These are phyloP conservation scores for Adelognathus sp. DNA, from an alignment of 2,888 invertebrate species.

Conservation along the genomic window DNA sequence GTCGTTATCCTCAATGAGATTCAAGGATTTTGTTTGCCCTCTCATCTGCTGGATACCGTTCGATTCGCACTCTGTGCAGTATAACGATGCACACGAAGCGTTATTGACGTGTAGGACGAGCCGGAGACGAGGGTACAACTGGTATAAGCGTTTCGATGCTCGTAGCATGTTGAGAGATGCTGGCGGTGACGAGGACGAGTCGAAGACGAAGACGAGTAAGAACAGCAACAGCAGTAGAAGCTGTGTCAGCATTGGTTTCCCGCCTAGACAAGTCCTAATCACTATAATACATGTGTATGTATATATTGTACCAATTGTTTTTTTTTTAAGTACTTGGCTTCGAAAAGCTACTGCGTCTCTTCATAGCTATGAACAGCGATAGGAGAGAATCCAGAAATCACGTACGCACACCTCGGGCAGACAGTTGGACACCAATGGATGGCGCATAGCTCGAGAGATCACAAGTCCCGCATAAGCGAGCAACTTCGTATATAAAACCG, in stretches of 20 bases:
- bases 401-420: conserved; percentile 47
- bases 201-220: neutral
- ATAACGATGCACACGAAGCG: conserved; percentile 25
- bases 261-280: conserved; percentile 4
- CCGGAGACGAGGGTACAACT: neutral
- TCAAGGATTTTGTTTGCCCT: conserved; percentile 34
- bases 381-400: conserved; percentile 33
- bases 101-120: conserved; percentile 24
- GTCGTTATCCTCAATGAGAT: neutral
- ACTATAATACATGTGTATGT: neutral
- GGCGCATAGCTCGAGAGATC: conserved; percentile 45
- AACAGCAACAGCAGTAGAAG: no score
- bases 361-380: neutral
- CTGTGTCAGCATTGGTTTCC: neutral
- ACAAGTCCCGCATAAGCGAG: conserved; percentile 28
- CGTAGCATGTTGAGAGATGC: neutral
- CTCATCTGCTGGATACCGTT: conserved; percentile 12
- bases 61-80: conserved; percentile 16
- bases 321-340: no score
- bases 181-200: conserved; percentile 6
- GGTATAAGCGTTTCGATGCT: neutral
- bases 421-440: conserved; percentile 54
- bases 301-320: no score
- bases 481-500: conserved; percentile 1
- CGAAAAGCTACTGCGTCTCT: no score